phyloP scores from a whole-genome alignment of 1,140 invertebrate genomes.

The Nasonia longicornis region DNA sequence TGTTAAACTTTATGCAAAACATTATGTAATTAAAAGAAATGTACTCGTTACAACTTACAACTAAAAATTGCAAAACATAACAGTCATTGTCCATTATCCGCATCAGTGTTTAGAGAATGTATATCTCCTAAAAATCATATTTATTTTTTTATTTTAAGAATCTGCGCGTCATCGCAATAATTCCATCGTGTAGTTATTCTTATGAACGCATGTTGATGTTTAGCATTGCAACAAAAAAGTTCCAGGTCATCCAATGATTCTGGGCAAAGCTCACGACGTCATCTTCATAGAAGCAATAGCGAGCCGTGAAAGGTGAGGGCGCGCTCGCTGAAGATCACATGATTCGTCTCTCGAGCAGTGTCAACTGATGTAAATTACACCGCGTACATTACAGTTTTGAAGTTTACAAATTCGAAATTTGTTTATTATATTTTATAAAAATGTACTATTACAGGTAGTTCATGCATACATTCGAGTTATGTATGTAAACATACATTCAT shows the following conservation, averaged over 20 bases:
- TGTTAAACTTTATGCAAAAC: slow-evolving; percentile 24
- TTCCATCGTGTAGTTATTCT: neutral
- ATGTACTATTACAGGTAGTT: too few relatives aligned
- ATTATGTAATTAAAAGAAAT: slow-evolving; percentile 18
- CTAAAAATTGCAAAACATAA: neutral
- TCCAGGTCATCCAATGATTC: neutral
- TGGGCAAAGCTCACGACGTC: neutral
- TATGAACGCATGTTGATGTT: neutral
- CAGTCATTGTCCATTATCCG: too few relatives aligned
- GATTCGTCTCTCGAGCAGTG: neutral
- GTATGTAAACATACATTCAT: too few relatives aligned
- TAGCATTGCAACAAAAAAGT: neutral
- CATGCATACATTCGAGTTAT: too few relatives aligned
- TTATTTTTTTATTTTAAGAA: neutral
- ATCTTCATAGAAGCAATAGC: neutral
- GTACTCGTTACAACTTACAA: neutral
- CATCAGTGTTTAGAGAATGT: neutral
- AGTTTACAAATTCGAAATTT: neutral
- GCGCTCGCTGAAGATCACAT: neutral
- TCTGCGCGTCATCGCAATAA: neutral
- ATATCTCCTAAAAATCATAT: neutral
- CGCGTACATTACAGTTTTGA: neutral
- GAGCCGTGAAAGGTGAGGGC: neutral
- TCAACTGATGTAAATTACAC: neutral
- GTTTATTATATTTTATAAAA: neutral